A percentile compares a stretch with the other conserved stretches of the same genome.
These are phyloP conservation scores for Cassiopea xamachana DNA, from an alignment of 30 jellyfish, hydroid and myxozoan genomes.

Conservation along the genomic window DNA sequence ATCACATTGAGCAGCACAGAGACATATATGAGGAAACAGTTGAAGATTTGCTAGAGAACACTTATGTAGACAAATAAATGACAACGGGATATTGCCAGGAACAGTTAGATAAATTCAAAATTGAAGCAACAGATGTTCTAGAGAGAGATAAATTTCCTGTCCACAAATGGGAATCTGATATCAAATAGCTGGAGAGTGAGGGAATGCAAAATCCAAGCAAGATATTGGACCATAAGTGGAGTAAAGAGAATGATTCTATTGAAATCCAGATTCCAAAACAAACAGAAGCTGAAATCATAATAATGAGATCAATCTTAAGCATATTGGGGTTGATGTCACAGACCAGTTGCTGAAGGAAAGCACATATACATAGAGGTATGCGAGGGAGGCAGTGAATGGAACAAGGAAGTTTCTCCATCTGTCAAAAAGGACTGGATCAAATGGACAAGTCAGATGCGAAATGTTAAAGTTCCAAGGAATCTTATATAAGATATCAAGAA, in stretches of 20 bases:
- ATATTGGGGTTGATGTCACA: conserved; percentile 40
- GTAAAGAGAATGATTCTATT: conserved; percentile 28
- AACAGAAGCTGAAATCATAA: neutral
- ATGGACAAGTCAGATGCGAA: conserved; percentile 18
- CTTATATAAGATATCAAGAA: conserved; percentile 1
- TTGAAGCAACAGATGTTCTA: conserved; percentile 42
- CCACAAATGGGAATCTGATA: conserved; percentile 69
- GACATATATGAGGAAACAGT: conserved; percentile 20
- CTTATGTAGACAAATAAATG: conserved; percentile 53
- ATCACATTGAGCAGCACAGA: conserved; percentile 52
- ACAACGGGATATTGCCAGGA: conserved; percentile 10
- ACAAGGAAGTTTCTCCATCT: conserved; percentile 39
- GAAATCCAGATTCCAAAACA: conserved; percentile 23
- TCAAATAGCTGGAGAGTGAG: conserved; percentile 40
- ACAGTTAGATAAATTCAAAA: conserved; percentile 22
- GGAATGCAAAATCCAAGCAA: conserved; percentile 24
- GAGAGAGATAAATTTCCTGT: conserved; percentile 23
- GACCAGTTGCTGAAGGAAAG: conserved; percentile 46
- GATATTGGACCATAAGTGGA: neutral
- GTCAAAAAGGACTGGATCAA: conserved; percentile 17
- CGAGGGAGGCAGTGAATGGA: conserved; percentile 37
- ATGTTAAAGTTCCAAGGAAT: conserved; percentile 40
- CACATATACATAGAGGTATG: conserved; percentile 36
- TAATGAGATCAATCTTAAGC: conserved; percentile 37
- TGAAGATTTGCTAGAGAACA: conserved; percentile 25